Base-by-base conservation (phyloP, 2,888 invertebrate genomes). In the Clistopyga incitator region DNA sequence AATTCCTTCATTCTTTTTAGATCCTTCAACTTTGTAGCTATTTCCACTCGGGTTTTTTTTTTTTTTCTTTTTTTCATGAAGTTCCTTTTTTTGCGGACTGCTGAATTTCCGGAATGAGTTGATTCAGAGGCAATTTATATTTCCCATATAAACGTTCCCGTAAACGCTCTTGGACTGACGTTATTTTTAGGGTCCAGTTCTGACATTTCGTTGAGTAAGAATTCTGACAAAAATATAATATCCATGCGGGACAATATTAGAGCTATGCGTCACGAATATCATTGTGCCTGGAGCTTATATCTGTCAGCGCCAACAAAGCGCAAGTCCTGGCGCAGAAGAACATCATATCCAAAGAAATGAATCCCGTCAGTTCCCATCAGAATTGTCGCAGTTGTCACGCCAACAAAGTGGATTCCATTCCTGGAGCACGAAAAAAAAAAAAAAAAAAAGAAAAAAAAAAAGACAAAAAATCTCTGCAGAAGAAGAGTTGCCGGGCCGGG, bases 221-320 rank as follows among this genome's bases (percentile, higher is more conserved):
- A 20, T 47, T 50, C n/a, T 29, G 13, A 59, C 18, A 2, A 47
- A 74, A 74, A 74, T 74, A 47, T 74, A 74, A 74, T 59, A 50
- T 47, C 15, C 13, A 29, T 11, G n/a, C 11, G 13, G 45, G 6
- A 42, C n/a, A 74, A 74, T 74, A 18, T 47, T 29, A 23, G 34
- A 74, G 72, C 47, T 61, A 59, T 61, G 74, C 61, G 74, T 61
- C 45, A 72, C 74, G 47, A 29, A 47, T 47, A 59, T 74, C 74
- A 74, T n/a, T 61, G 56, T 23, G 18, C 29, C 18, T 18, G 25
- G 18, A 70, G 42, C 52, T 13, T n/a, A 18, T 42, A 3, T 29
- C 25, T 34, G n/a, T 18, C 38, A 18, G 38, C 10, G 11, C 15
- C 38, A 38, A 64, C 64, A 64, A 64, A 18, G 34, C 8, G 18